These are phyloP conservation scores for Psylliodes chrysocephalus DNA, from an alignment of 2,888 invertebrate species.

Conservation along the genomic window DNA sequence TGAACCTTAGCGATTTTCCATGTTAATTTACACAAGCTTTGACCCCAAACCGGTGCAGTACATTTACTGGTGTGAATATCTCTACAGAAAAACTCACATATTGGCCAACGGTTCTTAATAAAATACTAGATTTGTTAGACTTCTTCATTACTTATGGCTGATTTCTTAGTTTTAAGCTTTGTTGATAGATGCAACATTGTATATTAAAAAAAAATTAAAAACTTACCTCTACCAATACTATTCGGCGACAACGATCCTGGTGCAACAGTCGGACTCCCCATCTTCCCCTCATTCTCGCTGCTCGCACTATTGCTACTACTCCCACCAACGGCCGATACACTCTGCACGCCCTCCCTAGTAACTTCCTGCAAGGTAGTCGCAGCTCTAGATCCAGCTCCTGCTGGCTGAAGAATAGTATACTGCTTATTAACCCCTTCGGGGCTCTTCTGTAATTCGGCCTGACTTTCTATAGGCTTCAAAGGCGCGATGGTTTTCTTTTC, in stretches of 20 bases:
- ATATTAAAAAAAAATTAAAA: too few relatives aligned
- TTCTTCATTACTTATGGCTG: too few relatives aligned
- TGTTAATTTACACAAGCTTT: too few relatives aligned
- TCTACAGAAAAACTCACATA: too few relatives aligned
- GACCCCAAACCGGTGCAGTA: too few relatives aligned
- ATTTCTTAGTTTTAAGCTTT: too few relatives aligned
- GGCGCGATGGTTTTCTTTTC: constrained; percentile 66
- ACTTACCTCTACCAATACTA: constrained; percentile 81
- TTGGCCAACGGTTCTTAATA: too few relatives aligned
- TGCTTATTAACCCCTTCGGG: constrained; percentile 75
- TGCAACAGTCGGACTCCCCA: constrained; percentile 49
- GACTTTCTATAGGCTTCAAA: constrained; percentile 60
- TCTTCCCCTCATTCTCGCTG: constrained; percentile 63
- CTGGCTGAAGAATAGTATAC: constrained; percentile 88
- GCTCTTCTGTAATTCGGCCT: constrained; percentile 57
- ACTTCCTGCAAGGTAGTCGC: constrained; percentile 83
- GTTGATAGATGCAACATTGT: too few relatives aligned
- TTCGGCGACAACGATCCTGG: constrained; percentile 77
- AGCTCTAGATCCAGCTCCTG: constrained; percentile 81
- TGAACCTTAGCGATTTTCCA: too few relatives aligned
- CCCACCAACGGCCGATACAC: constrained; percentile 63
- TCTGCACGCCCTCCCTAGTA: constrained; percentile 73
- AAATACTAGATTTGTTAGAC: too few relatives aligned
- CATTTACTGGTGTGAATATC: too few relatives aligned
- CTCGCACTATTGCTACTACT: constrained; percentile 50